These are phyloP conservation scores for Nycticorax nycticorax DNA, from an alignment of 2,113 vertebrate genomes.

Conservation along the genomic window DNA sequence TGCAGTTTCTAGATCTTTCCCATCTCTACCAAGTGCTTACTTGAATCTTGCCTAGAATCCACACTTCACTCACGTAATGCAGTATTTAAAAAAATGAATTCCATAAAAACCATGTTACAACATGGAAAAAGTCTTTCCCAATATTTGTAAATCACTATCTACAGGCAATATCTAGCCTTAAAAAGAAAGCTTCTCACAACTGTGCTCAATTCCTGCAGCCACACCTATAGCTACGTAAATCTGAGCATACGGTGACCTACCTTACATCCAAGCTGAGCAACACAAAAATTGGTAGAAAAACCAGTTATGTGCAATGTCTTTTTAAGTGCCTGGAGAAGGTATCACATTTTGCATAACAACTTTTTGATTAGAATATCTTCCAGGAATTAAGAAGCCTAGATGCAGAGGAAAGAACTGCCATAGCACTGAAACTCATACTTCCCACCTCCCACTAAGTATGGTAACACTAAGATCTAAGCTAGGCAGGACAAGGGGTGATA, in stretches of 20 bases:
- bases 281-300: not conserved
- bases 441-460: not conserved
- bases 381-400: not conserved
- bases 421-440: not conserved
- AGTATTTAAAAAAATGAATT: not conserved
- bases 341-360: not conserved
- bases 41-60: not conserved
- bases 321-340: not conserved
- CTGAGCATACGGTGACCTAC: not conserved
- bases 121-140: not conserved
- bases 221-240: not conserved
- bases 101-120: fast-evolving
- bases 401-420: not conserved
- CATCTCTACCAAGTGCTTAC: not conserved
- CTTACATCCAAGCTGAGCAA: not conserved
- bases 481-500: not conserved
- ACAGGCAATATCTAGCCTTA: not conserved
- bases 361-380: not conserved
- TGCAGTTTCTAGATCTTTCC: not conserved
- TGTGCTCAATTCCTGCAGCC: not conserved
- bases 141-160: not conserved
- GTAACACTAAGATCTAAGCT: not conserved
- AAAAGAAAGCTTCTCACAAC: not conserved
- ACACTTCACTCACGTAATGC: not conserved
- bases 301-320: not conserved